Evolutionary conservation across 2,113 vertebrate species (phyloP).

Genomic region (Ivindomyrus marchei): DNA sequence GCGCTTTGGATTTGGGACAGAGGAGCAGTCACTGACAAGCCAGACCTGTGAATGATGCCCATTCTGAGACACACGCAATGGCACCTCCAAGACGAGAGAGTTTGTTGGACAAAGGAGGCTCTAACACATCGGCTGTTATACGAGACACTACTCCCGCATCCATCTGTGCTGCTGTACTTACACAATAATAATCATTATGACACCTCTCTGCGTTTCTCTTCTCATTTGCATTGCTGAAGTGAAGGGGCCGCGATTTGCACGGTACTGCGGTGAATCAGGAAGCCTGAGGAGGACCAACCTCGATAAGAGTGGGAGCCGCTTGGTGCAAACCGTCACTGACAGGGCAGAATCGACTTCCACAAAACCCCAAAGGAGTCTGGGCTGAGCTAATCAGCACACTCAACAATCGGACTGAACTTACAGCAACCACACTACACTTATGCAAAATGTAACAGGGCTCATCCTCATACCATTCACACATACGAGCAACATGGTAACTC

Average conservation of each 20-base stretch:
- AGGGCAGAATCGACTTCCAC: neutral
- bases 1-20: neutral
- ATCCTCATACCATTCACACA: neutral
- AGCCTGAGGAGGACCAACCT: neutral
- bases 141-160: neutral
- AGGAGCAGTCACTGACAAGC: neutral
- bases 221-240: neutral
- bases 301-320: neutral
- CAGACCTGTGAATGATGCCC: neutral
- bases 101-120: neutral
- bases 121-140: neutral
- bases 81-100: neutral
- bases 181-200: neutral
- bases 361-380: neutral
- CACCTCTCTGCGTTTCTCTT: neutral
- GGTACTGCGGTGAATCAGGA: neutral
- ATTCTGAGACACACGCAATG: neutral
- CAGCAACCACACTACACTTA: neutral
- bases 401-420: neutral
- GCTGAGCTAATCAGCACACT: neutral
- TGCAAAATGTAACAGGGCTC: too few species aligned
- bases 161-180: neutral
- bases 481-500: neutral
- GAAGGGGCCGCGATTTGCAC: neutral
- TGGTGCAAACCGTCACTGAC: neutral